Percentiles rank a stretch among this genome's conserved stretches.
Evolutionary conservation across 2,888 invertebrate genomes (phyloP).

Genomic region (Piscicola geometra): DNA sequence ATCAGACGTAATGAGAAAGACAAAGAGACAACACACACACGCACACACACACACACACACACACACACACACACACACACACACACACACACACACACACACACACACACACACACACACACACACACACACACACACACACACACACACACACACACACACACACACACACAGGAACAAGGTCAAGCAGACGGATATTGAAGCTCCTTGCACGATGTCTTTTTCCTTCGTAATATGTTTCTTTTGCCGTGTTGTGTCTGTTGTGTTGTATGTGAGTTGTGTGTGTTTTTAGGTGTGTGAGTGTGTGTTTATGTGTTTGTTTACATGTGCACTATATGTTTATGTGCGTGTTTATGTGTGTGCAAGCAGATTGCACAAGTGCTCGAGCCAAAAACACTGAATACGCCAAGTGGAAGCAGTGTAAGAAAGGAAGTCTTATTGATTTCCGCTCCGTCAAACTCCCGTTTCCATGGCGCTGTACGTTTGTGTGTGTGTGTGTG

Average conservation of each 20-base stretch:
- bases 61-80: no score
- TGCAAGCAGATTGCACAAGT: no score
- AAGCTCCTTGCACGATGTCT: neutral
- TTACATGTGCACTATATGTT: no score
- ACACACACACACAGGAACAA: slow-evolving; percentile 3
- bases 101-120: slow-evolving; percentile 31
- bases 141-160: slow-evolving; percentile 21
- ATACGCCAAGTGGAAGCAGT: neutral
- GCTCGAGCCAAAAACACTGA: no score
- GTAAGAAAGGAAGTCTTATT: neutral
- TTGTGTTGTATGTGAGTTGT: no score
- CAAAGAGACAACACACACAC: no score
- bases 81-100: slow-evolving; percentile 30
- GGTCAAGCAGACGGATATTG: neutral
- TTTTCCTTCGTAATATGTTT: no score
- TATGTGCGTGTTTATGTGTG: no score
- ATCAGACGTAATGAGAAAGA: no score
- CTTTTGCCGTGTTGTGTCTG: no score
- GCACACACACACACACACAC: slow-evolving; percentile 19
- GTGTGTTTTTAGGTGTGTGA: no score
- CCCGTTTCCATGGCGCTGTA: slow-evolving; percentile 11
- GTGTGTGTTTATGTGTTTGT: no score
- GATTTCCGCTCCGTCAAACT: neutral
- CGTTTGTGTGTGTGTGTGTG: slow-evolving; percentile 30
- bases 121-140: slow-evolving; percentile 28